Conservation (phyloP, 1,140 invertebrate species). For the Aricia agestis region DNA sequence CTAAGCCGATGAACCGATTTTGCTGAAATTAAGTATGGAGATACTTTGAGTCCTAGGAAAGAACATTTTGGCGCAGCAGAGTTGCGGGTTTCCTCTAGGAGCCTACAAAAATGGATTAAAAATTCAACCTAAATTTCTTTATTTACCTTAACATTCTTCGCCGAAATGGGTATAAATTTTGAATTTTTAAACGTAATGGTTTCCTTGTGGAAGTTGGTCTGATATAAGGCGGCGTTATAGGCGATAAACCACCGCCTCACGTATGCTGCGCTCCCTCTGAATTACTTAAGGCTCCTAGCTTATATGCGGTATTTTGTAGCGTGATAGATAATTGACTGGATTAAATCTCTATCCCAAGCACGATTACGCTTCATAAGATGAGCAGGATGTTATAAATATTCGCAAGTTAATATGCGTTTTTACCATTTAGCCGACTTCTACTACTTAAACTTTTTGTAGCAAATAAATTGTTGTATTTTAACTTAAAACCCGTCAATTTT, state of each 20-base stretch:
- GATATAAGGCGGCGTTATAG: not conserved
- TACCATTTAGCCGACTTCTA: too few species aligned
- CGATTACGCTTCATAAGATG: too few species aligned
- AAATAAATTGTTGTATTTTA: too few species aligned
- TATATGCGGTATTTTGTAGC: not conserved
- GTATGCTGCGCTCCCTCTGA: not conserved
- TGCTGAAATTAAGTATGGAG: too few species aligned
- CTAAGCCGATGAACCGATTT: too few species aligned
- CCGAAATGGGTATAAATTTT: not conserved
- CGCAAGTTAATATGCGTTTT: too few species aligned
- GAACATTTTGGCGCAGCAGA: too few species aligned
- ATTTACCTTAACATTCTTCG: not conserved
- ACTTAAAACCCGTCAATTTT: too few species aligned
- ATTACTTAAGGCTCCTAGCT: conserved; percentile 9
- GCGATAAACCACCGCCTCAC: not conserved
- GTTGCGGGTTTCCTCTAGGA: too few species aligned
- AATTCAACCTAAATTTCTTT: not conserved
- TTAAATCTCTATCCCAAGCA: not conserved
- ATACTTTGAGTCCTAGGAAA: too few species aligned
- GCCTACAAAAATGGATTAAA: not conserved
- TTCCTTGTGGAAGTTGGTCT: not conserved
- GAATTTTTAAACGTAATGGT: conserved; percentile 1
- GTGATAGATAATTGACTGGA: not conserved
- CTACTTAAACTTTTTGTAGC: too few species aligned
- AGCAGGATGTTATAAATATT: too few species aligned